These are phyloP conservation scores for Acronicta alni DNA, from an alignment of 2,888 invertebrate genomes.

Conservation along the genomic window DNA sequence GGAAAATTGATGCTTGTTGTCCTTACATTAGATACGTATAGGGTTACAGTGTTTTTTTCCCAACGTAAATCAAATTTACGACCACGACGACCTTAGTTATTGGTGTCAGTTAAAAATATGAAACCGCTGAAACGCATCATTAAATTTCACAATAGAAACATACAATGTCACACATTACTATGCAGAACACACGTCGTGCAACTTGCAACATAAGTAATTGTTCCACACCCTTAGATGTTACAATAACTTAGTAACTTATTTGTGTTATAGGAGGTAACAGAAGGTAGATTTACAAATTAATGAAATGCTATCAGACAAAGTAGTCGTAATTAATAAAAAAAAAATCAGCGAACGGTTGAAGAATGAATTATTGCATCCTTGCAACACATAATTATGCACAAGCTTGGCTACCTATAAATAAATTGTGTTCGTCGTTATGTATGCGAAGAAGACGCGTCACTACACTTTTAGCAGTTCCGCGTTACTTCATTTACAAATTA, in stretches of 20 bases:
- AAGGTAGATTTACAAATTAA: slow-evolving; percentile 26
- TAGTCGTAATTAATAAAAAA: slow-evolving; percentile 30
- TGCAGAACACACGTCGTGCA: slow-evolving; percentile 28
- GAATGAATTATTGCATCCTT: slow-evolving; percentile 51
- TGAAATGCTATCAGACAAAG: slow-evolving; percentile 9
- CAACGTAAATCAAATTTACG: slow-evolving; percentile 15
- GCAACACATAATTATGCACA: slow-evolving; percentile 35
- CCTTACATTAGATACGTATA: not conserved
- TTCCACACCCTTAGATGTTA: slow-evolving; percentile 14
- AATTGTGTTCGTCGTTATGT: slow-evolving; percentile 37
- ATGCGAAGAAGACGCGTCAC: slow-evolving; percentile 36
- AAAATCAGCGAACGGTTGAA: slow-evolving; percentile 32
- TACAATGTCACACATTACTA: slow-evolving; percentile 33
- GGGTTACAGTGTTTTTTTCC: slow-evolving; percentile 11
- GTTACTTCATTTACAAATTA: slow-evolving; percentile 37
- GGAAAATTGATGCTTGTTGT: slow-evolving; percentile 16
- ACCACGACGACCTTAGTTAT: slow-evolving; percentile 17
- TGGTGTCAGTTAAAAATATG: slow-evolving; percentile 38
- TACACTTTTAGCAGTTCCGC: slow-evolving; percentile 45
- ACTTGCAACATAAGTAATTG: slow-evolving; percentile 27
- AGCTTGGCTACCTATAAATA: slow-evolving; percentile 23
- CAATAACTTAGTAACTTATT: slow-evolving; percentile 14
- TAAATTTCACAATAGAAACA: slow-evolving; percentile 36
- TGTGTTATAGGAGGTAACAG: slow-evolving; percentile 5
- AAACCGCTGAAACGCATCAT: slow-evolving; percentile 31